Evolutionary conservation across 2,888 invertebrate species (phyloP).

Genomic region (Chymomyza caudatula): DNA sequence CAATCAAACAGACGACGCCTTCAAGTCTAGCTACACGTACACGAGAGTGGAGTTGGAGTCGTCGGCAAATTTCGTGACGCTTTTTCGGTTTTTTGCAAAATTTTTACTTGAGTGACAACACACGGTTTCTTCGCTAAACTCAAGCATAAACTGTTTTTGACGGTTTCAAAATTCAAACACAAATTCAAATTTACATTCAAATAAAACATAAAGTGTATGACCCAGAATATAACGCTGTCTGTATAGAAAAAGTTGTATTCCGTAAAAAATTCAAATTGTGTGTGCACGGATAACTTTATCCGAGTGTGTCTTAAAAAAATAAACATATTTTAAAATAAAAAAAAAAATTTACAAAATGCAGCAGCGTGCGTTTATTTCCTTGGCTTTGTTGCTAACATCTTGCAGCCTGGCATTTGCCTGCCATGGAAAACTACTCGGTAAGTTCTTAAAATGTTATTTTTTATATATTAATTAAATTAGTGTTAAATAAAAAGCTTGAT

Average conservation of each 20-base stretch:
- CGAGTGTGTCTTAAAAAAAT: constrained; percentile 19
- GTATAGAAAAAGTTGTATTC: constrained; percentile 60
- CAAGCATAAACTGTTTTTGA: constrained; percentile 8
- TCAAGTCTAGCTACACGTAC: constrained; percentile 77
- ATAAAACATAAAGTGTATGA: constrained; percentile 41
- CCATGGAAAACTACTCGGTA: constrained; percentile 74
- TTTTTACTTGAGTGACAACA: neutral
- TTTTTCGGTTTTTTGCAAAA: constrained; percentile 50
- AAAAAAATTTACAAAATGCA: constrained; percentile 47
- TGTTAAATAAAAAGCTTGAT: neutral
- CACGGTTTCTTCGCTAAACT: neutral
- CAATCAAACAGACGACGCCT: constrained; percentile 79
- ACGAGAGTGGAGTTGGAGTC: constrained; percentile 76
- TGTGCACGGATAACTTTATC: constrained; percentile 18
- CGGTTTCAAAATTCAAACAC: constrained; percentile 30
- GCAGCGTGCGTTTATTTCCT: constrained; percentile 47
- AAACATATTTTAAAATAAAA: constrained; percentile 9
- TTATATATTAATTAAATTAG: neutral
- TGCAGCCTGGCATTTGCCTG: constrained; percentile 71
- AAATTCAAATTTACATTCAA: constrained; percentile 14
- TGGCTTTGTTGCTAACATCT: constrained; percentile 61
- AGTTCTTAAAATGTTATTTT: constrained; percentile 38
- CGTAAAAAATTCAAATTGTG: constrained; percentile 15
- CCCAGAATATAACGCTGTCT: constrained; percentile 57
- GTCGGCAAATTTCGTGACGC: constrained; percentile 61